Percentiles rank a stretch among this genome's conserved stretches.
phyloP scores from a whole-genome alignment of 23 tunicate genomes.

The Ascidia mentula region DNA sequence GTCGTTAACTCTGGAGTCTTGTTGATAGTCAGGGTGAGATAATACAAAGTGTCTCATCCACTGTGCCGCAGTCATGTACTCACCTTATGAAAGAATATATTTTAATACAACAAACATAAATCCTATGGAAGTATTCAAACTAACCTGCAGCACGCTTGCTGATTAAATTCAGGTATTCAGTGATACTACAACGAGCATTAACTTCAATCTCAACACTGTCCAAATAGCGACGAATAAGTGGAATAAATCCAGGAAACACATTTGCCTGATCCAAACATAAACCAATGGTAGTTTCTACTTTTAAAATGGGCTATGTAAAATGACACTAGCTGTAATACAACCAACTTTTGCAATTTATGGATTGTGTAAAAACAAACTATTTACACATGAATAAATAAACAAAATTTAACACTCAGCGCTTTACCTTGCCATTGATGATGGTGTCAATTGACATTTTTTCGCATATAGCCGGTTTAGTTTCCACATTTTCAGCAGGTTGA shows the following conservation, averaged over 20 bases:
- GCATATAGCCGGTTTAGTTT: constrained; percentile 19
- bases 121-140: background rate
- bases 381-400: no score
- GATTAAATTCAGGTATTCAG: constrained; percentile 75
- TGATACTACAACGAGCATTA: constrained; percentile 86
- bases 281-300: no score
- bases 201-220: constrained; percentile 91
- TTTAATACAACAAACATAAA: background rate
- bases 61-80: constrained; percentile 88
- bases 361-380: no score
- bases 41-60: constrained; percentile 91
- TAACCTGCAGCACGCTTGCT: constrained; percentile 94
- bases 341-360: no score
- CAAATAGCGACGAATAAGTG: constrained; percentile 71
- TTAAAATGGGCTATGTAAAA: background rate
- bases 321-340: background rate
- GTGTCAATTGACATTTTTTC: constrained; percentile 81
- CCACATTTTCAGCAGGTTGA: background rate
- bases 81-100: constrained; percentile 44
- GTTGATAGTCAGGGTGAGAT: constrained; percentile 75
- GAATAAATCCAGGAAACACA: constrained; percentile 88
- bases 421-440: constrained; percentile 92
- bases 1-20: constrained; percentile 82
- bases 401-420: no score
- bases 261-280: constrained; percentile 40